A percentile compares a stretch with the other conserved stretches of the same genome.
Evolutionary conservation across 2,113 vertebrate species (phyloP).

Genomic region (Micronycteris hirsuta): DNA sequence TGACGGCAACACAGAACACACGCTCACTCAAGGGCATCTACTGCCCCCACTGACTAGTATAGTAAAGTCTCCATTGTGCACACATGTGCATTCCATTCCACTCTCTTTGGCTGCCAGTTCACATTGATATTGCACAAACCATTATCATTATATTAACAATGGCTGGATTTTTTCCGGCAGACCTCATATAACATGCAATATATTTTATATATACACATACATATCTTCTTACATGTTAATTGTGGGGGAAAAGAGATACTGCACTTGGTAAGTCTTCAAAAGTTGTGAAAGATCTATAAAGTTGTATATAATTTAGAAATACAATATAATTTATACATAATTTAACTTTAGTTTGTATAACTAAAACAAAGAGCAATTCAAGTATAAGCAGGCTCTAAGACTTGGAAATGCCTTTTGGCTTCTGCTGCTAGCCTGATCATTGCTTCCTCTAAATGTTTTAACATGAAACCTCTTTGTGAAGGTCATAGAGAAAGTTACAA

Average conservation of each 20-base stretch:
- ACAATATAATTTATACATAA: background rate
- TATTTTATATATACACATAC: background rate
- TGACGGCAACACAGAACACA: no score
- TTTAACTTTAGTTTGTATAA: background rate
- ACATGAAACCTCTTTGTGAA: slow-evolving; percentile 18
- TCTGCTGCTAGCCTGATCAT: background rate
- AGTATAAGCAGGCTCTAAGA: background rate
- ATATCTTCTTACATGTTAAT: background rate
- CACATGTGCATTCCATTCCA: no score
- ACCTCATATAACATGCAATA: no score
- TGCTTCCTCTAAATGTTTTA: slow-evolving; percentile 12
- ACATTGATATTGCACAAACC: no score
- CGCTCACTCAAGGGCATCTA: no score
- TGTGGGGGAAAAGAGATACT: background rate
- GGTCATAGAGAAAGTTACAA: background rate
- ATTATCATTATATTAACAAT: no score
- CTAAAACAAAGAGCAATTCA: background rate
- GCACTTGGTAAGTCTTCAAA: background rate
- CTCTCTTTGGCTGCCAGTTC: no score
- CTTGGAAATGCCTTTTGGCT: background rate
- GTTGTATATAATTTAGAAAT: background rate
- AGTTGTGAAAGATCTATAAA: background rate
- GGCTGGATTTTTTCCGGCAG: no score
- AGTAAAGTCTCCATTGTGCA: no score
- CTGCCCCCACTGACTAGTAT: no score